Conservation (phyloP, 2,797 vertebrate species). For the Ctenochaetus hawaiiensis region DNA sequence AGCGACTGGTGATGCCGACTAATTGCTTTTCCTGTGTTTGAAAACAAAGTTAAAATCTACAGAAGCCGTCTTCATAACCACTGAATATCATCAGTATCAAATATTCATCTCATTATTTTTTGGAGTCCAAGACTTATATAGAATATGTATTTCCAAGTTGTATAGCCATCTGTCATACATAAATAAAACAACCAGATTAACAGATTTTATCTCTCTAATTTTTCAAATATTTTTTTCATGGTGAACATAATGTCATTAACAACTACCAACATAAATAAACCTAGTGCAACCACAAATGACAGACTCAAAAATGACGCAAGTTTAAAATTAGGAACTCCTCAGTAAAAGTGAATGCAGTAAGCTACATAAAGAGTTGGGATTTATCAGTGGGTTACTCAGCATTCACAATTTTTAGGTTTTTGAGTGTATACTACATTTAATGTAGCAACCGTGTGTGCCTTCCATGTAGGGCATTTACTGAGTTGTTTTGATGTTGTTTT, state of each 20-base stretch:
- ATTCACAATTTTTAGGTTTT: neutral
- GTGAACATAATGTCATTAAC: neutral
- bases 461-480: too few relatives aligned
- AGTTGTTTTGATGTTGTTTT: neutral
- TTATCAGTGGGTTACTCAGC: neutral
- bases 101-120: neutral
- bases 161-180: neutral
- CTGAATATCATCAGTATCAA: neutral
- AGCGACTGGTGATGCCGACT: neutral
- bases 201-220: neutral
- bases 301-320: constrained; percentile 4
- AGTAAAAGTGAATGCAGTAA: neutral
- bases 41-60: neutral
- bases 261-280: neutral
- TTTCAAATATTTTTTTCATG: neutral
- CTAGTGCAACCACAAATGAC: neutral
- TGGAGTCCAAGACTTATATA: neutral
- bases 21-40: neutral
- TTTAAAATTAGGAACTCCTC: neutral
- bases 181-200: neutral
- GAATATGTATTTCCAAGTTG: neutral
- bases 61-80: neutral
- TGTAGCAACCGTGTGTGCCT: neutral
- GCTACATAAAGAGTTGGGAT: neutral
- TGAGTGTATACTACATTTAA: neutral